Conservation (phyloP, 2,888 invertebrate species). For the Cosmopolites sordidus region DNA sequence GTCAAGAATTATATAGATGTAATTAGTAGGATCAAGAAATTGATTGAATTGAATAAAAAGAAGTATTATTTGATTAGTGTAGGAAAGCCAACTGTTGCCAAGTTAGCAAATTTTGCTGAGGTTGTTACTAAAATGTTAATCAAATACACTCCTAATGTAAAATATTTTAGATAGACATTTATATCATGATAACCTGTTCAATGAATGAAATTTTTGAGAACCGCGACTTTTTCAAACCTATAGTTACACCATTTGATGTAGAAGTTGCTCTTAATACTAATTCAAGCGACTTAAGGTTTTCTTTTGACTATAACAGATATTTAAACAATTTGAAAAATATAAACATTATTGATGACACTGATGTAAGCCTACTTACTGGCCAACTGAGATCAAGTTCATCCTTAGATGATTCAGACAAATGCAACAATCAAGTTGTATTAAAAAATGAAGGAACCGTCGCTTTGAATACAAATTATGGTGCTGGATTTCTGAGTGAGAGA, state of each 20-base stretch:
- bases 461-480: slow-evolving; percentile 43
- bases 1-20: slow-evolving; percentile 74
- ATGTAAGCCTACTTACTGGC: slow-evolving; percentile 75
- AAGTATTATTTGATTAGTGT: slow-evolving; percentile 89
- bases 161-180: slow-evolving; percentile 74
- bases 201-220: slow-evolving; percentile 82
- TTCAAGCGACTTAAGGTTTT: slow-evolving; percentile 32
- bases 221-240: slow-evolving; percentile 83
- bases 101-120: slow-evolving; percentile 92
- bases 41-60: slow-evolving; percentile 73
- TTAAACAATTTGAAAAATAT: slow-evolving; percentile 41
- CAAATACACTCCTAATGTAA: neutral
- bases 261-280: slow-evolving; percentile 72
- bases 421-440: slow-evolving; percentile 37
- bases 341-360: slow-evolving; percentile 43
- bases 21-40: slow-evolving; percentile 66
- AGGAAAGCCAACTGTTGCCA: slow-evolving; percentile 91
- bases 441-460: slow-evolving; percentile 48
- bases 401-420: neutral
- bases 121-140: slow-evolving; percentile 43
- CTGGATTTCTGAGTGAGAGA: slow-evolving; percentile 61
- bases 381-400: slow-evolving; percentile 47
- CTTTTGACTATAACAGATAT: slow-evolving; percentile 69
- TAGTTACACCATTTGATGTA: slow-evolving; percentile 88
- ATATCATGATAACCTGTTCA: slow-evolving; percentile 87